phyloP scores from a whole-genome alignment of 37 sponge, comb jelly and placozoan species.

The Agelas oroides region DNA sequence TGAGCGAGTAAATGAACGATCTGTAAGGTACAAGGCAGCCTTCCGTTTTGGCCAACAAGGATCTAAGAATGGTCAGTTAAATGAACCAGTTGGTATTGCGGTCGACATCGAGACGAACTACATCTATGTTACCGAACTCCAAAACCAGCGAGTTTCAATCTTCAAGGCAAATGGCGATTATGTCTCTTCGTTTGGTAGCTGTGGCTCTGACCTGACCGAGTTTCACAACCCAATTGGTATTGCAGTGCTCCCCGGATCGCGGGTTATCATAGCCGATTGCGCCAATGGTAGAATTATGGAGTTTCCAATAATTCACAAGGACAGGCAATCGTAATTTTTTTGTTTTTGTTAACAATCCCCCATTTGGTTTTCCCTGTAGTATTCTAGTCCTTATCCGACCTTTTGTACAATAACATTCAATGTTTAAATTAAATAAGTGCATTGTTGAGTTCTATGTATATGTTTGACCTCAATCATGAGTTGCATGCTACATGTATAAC shows the following conservation, averaged over 20 bases:
- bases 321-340: not conserved
- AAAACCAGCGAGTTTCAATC: slow-evolving; percentile 3
- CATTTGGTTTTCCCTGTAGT: no score
- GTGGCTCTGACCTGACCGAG: not conserved
- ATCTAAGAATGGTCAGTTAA: not conserved
- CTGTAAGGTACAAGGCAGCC: not conserved
- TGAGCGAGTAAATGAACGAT: not conserved
- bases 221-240: slow-evolving; percentile 1
- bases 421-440: no score
- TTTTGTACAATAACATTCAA: no score
- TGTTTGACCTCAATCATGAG: no score
- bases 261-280: slow-evolving; percentile 2
- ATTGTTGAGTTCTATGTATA: no score
- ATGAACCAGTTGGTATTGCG: slow-evolving; percentile 28
- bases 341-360: no score
- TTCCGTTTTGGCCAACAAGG: not conserved
- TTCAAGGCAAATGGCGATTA: not conserved
- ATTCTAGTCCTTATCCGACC: no score
- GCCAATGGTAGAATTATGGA: not conserved
- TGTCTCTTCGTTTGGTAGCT: not conserved
- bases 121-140: slow-evolving; percentile 15
- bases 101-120: not conserved
- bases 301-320: not conserved
- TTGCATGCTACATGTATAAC: no score
- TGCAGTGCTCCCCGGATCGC: not conserved